Evolutionary conservation across 2,797 vertebrate genomes (phyloP), one percentile per base, ranked within the genome.

Genomic region (Sebastes paucispinis): DNA sequence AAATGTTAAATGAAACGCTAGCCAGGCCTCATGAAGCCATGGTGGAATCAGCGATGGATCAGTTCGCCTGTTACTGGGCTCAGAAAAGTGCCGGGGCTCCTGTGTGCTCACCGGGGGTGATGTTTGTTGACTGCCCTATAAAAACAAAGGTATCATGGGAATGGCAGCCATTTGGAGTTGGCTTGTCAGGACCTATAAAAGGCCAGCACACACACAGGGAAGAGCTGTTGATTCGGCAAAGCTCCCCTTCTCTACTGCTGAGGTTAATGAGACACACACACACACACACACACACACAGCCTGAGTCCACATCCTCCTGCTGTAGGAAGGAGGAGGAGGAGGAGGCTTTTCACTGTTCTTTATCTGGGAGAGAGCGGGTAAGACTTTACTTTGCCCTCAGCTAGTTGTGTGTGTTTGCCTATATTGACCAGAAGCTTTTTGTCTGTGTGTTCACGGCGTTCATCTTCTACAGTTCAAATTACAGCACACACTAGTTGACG

Each of bases 131-230:
- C 75, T 81, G 69, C 29, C 86, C 80, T 88, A 79, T 85, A 86
- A 88, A 89, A 86, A 90, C 84, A 85, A 81, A 79, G 85, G 81
- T 69, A 87, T 86, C 84, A 80, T 81, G 88, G 91, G 93, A 92
- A 94, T 90, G 87, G 82, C 67, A 85, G 84, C 81, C 91, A 93
- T 94, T 91, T 93, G 82, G 89, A 91, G 91, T 81, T 80, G 78
- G 88, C 75, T 82, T 93, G 91, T 91, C 89, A 94, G 87, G 87
- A 55, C 77, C 88, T 87, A 91, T 92, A 91, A 90, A 92, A 90
- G 87, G 88, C 69, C 70, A 65, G 67, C 74, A 82, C 86, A 87
- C 86, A 87, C 87, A 87, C 83, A 84, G 84, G 70, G 88, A 87
- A 65, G 75, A 81, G 82, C 77, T 88, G 92, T 87, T 93, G 90